Evolutionary conservation across 1,140 invertebrate species (phyloP).

Genomic region (Drosophila bipectinata): DNA sequence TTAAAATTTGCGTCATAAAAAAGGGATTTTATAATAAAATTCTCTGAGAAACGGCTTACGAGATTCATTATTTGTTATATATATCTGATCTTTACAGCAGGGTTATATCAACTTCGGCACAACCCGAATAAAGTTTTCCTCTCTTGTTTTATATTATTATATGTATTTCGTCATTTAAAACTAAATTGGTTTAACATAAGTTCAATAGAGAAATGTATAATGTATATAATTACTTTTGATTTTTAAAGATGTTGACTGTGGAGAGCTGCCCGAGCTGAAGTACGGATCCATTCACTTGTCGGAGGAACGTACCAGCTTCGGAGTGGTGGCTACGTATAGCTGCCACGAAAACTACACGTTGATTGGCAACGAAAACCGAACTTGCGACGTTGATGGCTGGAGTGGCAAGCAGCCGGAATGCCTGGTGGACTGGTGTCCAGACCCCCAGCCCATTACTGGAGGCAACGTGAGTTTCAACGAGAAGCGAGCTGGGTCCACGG

Average conservation of each 20-base stretch:
- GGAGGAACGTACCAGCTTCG: conserved; percentile 90
- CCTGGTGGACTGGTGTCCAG: conserved; percentile 93
- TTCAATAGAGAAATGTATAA: no score
- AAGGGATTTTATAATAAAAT: no score
- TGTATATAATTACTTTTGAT: background rate
- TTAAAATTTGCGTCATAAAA: no score
- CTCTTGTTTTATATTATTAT: no score
- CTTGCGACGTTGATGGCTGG: conserved; percentile 93
- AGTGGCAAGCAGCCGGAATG: conserved; percentile 91
- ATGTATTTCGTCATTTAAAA: no score
- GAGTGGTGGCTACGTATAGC: conserved; percentile 89
- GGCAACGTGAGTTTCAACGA: conserved; percentile 89
- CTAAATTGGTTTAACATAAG: no score
- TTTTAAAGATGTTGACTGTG: conserved; percentile 92
- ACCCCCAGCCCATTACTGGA: conserved; percentile 90
- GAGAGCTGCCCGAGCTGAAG: conserved; percentile 87
- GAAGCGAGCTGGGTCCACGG: conserved; percentile 90
- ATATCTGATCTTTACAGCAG: no score
- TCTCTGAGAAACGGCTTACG: no score
- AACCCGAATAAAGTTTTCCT: no score
- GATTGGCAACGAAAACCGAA: conserved; percentile 89
- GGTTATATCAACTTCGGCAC: no score
- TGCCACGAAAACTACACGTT: conserved; percentile 94
- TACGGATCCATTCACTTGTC: conserved; percentile 89
- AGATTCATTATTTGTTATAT: no score